Evolutionary conservation across 1,140 invertebrate species (phyloP).

Genomic region (Drosophila nasuta): DNA sequence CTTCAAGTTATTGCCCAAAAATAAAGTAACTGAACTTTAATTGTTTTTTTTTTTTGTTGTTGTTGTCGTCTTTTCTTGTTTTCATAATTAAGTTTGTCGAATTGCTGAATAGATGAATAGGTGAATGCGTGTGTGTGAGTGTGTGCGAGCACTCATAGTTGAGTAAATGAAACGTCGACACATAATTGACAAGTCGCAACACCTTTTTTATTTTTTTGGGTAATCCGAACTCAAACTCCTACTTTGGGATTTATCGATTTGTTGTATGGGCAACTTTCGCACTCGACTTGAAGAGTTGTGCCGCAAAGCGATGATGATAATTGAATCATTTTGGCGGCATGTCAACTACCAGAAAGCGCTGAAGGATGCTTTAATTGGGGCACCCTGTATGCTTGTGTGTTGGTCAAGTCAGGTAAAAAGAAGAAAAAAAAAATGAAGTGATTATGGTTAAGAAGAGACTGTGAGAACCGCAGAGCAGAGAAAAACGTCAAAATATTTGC

Average conservation of each 20-base stretch:
- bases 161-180: constrained; percentile 67
- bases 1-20: constrained; percentile 58
- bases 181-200: constrained; percentile 68
- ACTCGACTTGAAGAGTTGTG: constrained; percentile 46
- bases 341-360: constrained; percentile 47
- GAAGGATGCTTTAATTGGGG: constrained; percentile 12
- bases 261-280: constrained; percentile 64
- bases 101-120: constrained; percentile 40
- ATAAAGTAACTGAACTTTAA: constrained; percentile 77
- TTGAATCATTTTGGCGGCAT: constrained; percentile 67
- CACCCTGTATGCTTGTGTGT: constrained; percentile 19
- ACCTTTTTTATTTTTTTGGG: constrained; percentile 16
- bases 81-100: constrained; percentile 78
- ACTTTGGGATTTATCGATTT: constrained; percentile 12
- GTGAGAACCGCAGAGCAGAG: constrained; percentile 24
- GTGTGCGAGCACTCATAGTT: constrained; percentile 47
- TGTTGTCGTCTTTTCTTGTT: too few relatives aligned
- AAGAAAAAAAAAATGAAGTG: too few relatives aligned
- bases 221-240: constrained; percentile 41
- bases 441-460: neutral
- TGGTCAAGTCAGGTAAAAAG: constrained; percentile 1
- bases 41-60: constrained; percentile 31
- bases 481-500: constrained; percentile 80
- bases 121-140: constrained; percentile 1
- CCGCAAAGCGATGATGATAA: constrained; percentile 59